phyloP scores from a whole-genome alignment of 2,113 vertebrate genomes.

The Ammospiza caudacuta region DNA sequence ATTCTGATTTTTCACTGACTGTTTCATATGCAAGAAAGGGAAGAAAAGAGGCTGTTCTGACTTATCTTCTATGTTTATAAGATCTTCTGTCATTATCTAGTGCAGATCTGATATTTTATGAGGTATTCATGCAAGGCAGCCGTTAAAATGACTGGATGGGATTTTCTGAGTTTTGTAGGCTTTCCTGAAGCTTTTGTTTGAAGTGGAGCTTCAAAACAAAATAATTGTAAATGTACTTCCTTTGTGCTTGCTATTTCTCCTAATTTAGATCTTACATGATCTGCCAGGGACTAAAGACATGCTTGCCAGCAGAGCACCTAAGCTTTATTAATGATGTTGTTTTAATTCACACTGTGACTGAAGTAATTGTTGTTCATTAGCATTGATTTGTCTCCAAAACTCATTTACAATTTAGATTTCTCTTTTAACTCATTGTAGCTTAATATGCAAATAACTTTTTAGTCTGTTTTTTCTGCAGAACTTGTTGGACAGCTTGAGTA shows the following conservation, averaged over 20 bases:
- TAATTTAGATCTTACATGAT: conserved; percentile 41
- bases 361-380: conserved; percentile 70
- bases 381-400: conserved; percentile 56
- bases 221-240: conserved; percentile 59
- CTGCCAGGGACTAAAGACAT: conserved; percentile 37
- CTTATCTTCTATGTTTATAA: conserved; percentile 59
- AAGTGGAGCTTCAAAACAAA: conserved; percentile 71
- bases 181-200: conserved; percentile 79
- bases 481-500: neutral
- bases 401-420: conserved; percentile 69
- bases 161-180: conserved; percentile 68
- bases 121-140: conserved; percentile 81
- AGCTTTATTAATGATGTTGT: conserved; percentile 62
- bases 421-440: neutral
- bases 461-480: conserved; percentile 20
- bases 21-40: conserved; percentile 54
- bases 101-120: conserved; percentile 70
- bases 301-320: conserved; percentile 41
- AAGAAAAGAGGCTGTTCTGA: conserved; percentile 66
- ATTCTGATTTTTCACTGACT: conserved; percentile 61
- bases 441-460: conserved; percentile 31
- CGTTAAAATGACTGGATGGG: conserved; percentile 76
- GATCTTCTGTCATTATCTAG: conserved; percentile 64
- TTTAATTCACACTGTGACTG: conserved; percentile 64
- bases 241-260: conserved; percentile 38